These are phyloP conservation scores for Pseudomyrmex dendroicus DNA, from an alignment of 1,140 invertebrate genomes.

Conservation along the genomic window DNA sequence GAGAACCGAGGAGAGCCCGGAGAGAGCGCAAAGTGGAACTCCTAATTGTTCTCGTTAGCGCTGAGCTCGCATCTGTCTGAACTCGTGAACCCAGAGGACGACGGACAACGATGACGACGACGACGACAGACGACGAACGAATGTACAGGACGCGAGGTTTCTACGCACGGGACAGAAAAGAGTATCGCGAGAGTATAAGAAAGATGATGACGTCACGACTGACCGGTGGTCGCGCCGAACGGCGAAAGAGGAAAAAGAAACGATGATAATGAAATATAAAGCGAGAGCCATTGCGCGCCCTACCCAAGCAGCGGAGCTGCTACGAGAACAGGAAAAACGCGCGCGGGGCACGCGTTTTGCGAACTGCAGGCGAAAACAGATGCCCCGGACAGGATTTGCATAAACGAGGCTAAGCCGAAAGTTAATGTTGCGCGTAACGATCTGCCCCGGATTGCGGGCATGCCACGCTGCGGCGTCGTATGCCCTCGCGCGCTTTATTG, in stretches of 20 bases:
- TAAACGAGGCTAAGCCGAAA: constrained; percentile 79
- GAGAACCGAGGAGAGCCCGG: constrained; percentile 65
- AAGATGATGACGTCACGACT: constrained; percentile 51
- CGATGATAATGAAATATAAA: constrained; percentile 33
- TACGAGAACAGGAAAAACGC: constrained; percentile 44
- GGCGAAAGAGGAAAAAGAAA: constrained; percentile 15
- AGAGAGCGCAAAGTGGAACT: constrained; percentile 82
- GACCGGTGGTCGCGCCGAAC: constrained; percentile 48
- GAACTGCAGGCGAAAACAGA: constrained; percentile 74
- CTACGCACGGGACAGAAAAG: constrained; percentile 6
- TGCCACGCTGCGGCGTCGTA: constrained; percentile 51
- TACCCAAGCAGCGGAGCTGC: not conserved
- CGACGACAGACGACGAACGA: constrained; percentile 19
- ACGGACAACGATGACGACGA: constrained; percentile 64
- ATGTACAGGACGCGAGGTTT: constrained; percentile 10
- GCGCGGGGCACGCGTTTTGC: constrained; percentile 24
- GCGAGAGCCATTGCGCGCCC: constrained; percentile 2
- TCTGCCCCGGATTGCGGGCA: constrained; percentile 62
- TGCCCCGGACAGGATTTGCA: constrained; percentile 78
- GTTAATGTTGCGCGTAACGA: constrained; percentile 77
- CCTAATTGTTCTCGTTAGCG: constrained; percentile 85
- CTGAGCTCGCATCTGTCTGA: constrained; percentile 83
- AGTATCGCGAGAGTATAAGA: constrained; percentile 30
- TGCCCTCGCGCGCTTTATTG: constrained; percentile 71
- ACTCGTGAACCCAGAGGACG: constrained; percentile 82